Conservation (phyloP, 2,888 invertebrate species). For the Stegana nigrithorax region DNA sequence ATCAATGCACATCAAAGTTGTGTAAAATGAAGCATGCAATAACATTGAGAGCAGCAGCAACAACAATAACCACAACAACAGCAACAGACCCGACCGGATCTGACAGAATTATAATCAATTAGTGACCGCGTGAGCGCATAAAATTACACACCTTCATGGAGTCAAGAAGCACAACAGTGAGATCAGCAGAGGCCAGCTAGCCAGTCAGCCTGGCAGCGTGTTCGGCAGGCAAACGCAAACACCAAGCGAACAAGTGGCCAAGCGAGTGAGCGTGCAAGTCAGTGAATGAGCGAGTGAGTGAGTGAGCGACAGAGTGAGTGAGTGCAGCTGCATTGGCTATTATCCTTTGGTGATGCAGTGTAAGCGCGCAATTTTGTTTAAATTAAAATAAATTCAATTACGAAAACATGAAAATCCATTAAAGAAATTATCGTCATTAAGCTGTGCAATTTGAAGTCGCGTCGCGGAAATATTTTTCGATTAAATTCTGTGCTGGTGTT, state of each 20-base stretch:
- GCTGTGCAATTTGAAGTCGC: slow-evolving; percentile 48
- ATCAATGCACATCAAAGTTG: neutral
- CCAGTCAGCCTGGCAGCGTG: too few relatives aligned
- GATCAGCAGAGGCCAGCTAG: neutral
- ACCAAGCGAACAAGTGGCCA: neutral
- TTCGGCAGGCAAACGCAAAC: slow-evolving; percentile 22
- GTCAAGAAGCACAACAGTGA: slow-evolving; percentile 18
- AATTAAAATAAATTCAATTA: slow-evolving; percentile 70
- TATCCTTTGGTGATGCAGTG: slow-evolving; percentile 20
- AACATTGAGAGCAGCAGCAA: too few relatives aligned
- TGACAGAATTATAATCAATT: slow-evolving; percentile 60
- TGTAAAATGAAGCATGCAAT: slow-evolving; percentile 2
- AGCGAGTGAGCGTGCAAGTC: neutral
- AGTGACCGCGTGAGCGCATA: slow-evolving; percentile 56
- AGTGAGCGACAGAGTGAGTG: neutral
- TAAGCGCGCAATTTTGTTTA: slow-evolving; percentile 55
- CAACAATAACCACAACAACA: neutral
- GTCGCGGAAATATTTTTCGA: slow-evolving; percentile 38
- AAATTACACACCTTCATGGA: slow-evolving; percentile 50
- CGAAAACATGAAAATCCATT: slow-evolving; percentile 69
- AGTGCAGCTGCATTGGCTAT: neutral
- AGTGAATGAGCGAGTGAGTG: neutral
- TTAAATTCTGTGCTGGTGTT: slow-evolving; percentile 44
- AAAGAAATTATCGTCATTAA: slow-evolving; percentile 67
- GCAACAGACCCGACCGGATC: slow-evolving; percentile 37